Conservation (phyloP, 2,888 invertebrate species). For the Philereme vetulata region DNA sequence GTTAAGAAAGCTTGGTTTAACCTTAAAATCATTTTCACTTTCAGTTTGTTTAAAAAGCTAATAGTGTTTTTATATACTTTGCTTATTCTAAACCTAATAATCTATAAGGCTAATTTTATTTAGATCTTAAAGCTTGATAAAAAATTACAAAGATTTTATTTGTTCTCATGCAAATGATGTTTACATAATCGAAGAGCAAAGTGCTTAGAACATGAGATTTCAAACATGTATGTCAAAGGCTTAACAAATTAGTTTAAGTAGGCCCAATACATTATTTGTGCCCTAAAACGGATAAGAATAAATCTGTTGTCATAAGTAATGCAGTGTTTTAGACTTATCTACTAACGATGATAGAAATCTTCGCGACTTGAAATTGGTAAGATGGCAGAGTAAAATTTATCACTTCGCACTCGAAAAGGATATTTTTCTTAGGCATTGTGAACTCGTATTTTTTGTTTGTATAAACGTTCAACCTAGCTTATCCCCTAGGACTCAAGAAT, state of each 20-base stretch:
- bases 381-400: slow-evolving; percentile 48
- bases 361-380: slow-evolving; percentile 52
- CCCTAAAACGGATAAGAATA: slow-evolving; percentile 70
- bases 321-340: slow-evolving; percentile 66
- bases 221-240: slow-evolving; percentile 2
- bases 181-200: slow-evolving; percentile 16
- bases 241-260: slow-evolving; percentile 37
- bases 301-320: slow-evolving; percentile 70
- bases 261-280: slow-evolving; percentile 62
- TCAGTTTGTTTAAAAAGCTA: neutral
- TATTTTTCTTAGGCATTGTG: slow-evolving; percentile 39
- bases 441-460: slow-evolving; percentile 10
- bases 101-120: neutral
- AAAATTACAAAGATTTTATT: neutral
- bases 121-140: neutral
- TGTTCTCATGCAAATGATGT: neutral
- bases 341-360: slow-evolving; percentile 59
- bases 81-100: neutral
- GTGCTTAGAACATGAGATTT: slow-evolving; percentile 9
- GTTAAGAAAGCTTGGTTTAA: neutral
- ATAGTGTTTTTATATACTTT: neutral
- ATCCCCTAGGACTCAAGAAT: too few species aligned
- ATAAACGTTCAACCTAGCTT: neutral
- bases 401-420: slow-evolving; percentile 13
- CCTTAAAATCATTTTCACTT: neutral